A percentile compares a stretch with the other conserved stretches of the same genome.
phyloP scores from a whole-genome alignment of 2,113 vertebrate genomes.

The Perccottus glenii region DNA sequence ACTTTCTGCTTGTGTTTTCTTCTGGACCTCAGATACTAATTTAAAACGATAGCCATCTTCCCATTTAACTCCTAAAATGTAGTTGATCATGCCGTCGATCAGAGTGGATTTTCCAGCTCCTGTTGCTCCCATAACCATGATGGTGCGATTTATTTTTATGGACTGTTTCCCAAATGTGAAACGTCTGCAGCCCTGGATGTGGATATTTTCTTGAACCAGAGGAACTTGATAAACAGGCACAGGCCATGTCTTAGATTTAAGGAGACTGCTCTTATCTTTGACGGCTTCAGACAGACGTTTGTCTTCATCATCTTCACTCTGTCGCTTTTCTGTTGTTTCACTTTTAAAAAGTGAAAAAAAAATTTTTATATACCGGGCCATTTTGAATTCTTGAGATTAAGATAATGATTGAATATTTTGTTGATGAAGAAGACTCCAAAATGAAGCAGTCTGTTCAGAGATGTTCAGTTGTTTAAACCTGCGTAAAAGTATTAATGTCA shows the following conservation, averaged over 20 bases:
- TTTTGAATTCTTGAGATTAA: too few relatives aligned
- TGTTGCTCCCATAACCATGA: conserved; percentile 65
- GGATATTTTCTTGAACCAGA: background rate
- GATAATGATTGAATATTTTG: too few relatives aligned
- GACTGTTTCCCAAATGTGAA: conserved; percentile 25
- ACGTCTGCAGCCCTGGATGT: conserved; percentile 17
- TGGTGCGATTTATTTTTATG: conserved; percentile 17
- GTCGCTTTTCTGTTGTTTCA: too few relatives aligned
- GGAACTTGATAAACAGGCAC: conserved; percentile 4
- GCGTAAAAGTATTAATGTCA: too few relatives aligned
- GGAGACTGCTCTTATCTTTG: background rate
- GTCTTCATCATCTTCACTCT: background rate
- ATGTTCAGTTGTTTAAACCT: too few relatives aligned
- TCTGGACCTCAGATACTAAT: conserved; percentile 31
- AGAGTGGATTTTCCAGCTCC: conserved; percentile 63
- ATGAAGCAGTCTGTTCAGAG: too few relatives aligned
- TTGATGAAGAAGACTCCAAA: too few relatives aligned
- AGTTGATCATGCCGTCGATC: conserved; percentile 60
- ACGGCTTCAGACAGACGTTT: conserved; percentile 2
- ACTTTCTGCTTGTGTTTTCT: conserved; percentile 45
- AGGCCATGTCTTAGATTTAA: fast-evolving
- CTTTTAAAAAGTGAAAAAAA: too few relatives aligned
- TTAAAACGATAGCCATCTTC: conserved; percentile 47
- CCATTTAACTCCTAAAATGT: conserved; percentile 61
- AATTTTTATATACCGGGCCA: too few relatives aligned